Evolutionary conservation across 1,140 invertebrate genomes (phyloP).

Genomic region (Zaprionus capensis): DNA sequence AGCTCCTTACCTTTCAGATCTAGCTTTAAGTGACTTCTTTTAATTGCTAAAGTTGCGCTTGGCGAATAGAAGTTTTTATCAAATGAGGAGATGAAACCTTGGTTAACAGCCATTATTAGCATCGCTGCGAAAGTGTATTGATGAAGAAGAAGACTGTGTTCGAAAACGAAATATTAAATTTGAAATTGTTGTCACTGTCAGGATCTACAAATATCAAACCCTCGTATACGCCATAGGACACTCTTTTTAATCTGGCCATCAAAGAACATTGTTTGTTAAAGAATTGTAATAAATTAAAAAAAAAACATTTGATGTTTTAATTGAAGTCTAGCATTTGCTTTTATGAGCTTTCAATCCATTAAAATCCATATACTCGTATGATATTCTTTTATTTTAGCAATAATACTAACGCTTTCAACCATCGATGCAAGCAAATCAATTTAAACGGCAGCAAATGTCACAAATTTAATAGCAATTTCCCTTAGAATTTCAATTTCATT

Average conservation of each 20-base stretch:
- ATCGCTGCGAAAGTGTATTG: too few relatives aligned
- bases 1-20: too few relatives aligned
- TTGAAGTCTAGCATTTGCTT: background rate
- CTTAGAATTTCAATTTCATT: conserved; percentile 11
- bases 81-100: too few relatives aligned
- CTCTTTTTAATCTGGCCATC: background rate
- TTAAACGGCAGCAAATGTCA: background rate
- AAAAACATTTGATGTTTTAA: background rate
- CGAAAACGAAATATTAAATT: too few relatives aligned
- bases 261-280: background rate
- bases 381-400: background rate
- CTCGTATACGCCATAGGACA: too few relatives aligned
- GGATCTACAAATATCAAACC: background rate
- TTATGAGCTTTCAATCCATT: background rate
- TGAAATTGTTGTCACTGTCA: too few relatives aligned
- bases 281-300: background rate
- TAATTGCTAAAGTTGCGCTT: too few relatives aligned
- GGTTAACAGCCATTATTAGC: too few relatives aligned
- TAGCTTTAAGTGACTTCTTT: too few relatives aligned
- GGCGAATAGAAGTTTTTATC: too few relatives aligned
- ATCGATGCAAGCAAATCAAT: conserved; percentile 8
- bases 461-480: background rate
- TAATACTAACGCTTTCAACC: background rate
- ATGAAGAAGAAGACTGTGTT: too few relatives aligned
- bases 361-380: background rate